Evolutionary conservation across 2,888 invertebrate species (phyloP).

Genomic region (Macaria notata): DNA sequence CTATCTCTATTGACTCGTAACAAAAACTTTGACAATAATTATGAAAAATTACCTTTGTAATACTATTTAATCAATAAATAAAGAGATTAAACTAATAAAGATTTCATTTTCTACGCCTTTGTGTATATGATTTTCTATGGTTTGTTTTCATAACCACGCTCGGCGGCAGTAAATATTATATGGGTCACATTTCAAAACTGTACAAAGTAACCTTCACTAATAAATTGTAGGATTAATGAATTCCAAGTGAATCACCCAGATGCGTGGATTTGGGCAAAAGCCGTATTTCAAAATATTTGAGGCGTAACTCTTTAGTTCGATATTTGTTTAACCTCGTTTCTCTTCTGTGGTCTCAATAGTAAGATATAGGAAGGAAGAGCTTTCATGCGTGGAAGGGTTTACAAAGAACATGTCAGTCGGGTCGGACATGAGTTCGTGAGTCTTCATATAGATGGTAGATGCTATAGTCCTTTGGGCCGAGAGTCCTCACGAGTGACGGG

Average conservation of each 20-base stretch:
- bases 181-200: constrained; percentile 53
- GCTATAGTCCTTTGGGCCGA: constrained; percentile 23
- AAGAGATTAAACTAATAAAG: constrained; percentile 59
- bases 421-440: constrained; percentile 27
- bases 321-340: constrained; percentile 57
- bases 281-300: constrained; percentile 23
- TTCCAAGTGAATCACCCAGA: constrained; percentile 43
- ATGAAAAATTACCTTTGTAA: constrained; percentile 47
- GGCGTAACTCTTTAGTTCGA: constrained; percentile 42
- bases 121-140: constrained; percentile 54
- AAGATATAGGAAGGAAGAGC: constrained; percentile 36
- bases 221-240: constrained; percentile 59
- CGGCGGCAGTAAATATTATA: constrained; percentile 55
- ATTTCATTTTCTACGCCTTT: constrained; percentile 52
- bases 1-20: constrained; percentile 27
- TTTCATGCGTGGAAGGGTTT: constrained; percentile 46
- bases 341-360: constrained; percentile 53
- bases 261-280: constrained; percentile 37
- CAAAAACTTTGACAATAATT: constrained; percentile 39
- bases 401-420: constrained; percentile 74
- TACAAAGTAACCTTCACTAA: constrained; percentile 37
- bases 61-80: constrained; percentile 56
- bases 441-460: constrained; percentile 43
- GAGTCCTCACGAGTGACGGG: constrained; percentile 74
- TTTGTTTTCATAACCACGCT: constrained; percentile 64